Evolutionary conservation across 2,113 vertebrate species (phyloP), one percentile per base, ranked within the genome.

Genomic region (Corapipo altera): DNA sequence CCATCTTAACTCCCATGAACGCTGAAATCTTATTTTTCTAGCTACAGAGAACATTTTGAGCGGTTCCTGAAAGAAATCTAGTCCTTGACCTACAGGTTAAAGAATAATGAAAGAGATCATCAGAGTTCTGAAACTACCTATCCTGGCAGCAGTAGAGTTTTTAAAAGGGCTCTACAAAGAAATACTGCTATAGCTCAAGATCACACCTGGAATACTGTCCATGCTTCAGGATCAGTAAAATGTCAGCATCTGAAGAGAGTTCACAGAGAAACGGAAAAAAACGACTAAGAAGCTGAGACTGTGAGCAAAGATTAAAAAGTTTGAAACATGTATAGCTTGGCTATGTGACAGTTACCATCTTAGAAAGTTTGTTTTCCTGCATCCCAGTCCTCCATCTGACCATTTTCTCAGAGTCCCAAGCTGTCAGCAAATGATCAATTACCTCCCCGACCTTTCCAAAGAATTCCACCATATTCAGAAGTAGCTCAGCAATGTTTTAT

Each of bases 361-460:
- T 39, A 57, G 70, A 88, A 96, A 94, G 65, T 91, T 96, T 94
- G 77, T 92, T 97, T 97, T 96, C 81, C 83, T 88, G 91, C 67
- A 91, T 73, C 96, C 49, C 90, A 92, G 48, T 48, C 33, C 54
- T 85, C 65, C 84, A 90, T 70, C 52, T 78, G 85, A 95, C 89
- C 91, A 90, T 76, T 84, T 94, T 93, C 94, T 96, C 88, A 89
- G 72, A 82, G 83, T 65, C 20, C 37, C 4, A 32, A 93, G 91
- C 95, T 97, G 96, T 97, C 93, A 97, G 41, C 27, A 3, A 91
- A 93, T 95, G 95, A 97, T 97, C 96, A 93, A 95, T 97, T 96
- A 79, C 93, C 92, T 95, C 88, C 77, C 22, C 3, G 15, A 49
- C 77, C 83, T 94, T 91, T 85, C 81, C 62, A 93, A 93, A 86